A percentile compares a stretch with the other conserved stretches of the same genome.
Evolutionary conservation across 2,113 vertebrate species (phyloP).

Genomic region (Scopus umbretta): DNA sequence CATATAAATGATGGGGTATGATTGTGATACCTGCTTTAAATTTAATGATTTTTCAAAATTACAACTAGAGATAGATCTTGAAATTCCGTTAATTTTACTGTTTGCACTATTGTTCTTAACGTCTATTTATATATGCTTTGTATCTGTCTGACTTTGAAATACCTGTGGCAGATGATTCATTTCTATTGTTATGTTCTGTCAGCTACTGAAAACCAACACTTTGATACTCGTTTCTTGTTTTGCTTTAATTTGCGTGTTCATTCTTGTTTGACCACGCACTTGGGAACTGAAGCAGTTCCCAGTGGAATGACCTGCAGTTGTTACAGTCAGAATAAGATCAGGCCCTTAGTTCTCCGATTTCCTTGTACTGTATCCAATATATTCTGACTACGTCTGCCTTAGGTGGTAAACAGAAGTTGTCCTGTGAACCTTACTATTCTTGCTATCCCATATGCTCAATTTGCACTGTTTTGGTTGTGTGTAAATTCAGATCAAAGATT

Average conservation of each 20-base stretch:
- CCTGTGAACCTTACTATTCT: neutral
- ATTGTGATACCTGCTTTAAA: neutral
- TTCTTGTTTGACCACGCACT: conserved; percentile 15
- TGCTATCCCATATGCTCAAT: neutral
- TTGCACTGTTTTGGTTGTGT: neutral
- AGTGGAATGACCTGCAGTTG: neutral
- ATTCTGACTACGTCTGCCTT: neutral
- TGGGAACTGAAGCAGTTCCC: neutral
- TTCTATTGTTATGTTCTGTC: neutral
- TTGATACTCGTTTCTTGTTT: neutral
- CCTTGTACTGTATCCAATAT: neutral
- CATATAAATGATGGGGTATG: neutral
- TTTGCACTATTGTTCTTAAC: neutral
- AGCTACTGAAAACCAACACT: neutral
- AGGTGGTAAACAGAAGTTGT: accelerated
- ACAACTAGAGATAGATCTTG: neutral
- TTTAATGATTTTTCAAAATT: neutral
- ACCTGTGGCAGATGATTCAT: neutral
- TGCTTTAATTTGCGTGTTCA: neutral
- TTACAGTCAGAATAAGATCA: neutral
- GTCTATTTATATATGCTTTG: neutral
- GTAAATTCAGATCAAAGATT: neutral
- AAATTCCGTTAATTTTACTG: neutral
- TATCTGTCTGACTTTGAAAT: neutral
- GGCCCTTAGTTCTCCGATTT: neutral